Conservation (phyloP, 2,797 vertebrate genomes). For the Coilia nasus region DNA sequence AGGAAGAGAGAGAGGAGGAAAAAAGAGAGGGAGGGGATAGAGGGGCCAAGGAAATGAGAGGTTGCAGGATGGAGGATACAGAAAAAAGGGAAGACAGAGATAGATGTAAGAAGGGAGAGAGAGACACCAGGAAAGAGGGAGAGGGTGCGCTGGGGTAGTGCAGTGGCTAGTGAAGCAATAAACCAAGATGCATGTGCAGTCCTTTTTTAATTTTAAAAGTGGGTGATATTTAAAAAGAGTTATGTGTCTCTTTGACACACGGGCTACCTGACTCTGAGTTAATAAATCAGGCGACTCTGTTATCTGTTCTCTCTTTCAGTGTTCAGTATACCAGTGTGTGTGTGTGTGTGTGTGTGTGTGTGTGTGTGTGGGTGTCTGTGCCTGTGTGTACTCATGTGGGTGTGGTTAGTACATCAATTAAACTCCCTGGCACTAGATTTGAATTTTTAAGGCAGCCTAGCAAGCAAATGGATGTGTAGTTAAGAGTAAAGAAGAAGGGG, state of each 20-base stretch:
- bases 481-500: background rate
- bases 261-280: constrained; percentile 12
- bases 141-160: background rate
- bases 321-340: background rate
- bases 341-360: constrained; percentile 11
- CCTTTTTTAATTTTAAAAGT: constrained; percentile 22
- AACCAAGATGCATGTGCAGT: constrained; percentile 17
- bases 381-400: background rate
- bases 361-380: background rate
- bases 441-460: background rate
- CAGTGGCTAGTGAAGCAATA: constrained; percentile 21
- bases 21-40: background rate
- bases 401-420: background rate
- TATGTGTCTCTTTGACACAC: constrained; percentile 20
- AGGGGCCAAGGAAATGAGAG: constrained; percentile 3
- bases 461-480: background rate
- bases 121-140: background rate
- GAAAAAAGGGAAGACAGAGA: constrained; percentile 1
- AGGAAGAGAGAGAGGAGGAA: background rate
- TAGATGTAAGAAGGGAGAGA: background rate
- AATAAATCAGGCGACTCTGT: constrained; percentile 9
- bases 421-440: background rate
- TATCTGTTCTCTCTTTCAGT: background rate
- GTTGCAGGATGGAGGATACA: background rate
- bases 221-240: constrained; percentile 26